A percentile compares a stretch with the other conserved stretches of the same genome.
Evolutionary conservation across 2,113 vertebrate species (phyloP).

Genomic region (Trichomycterus rosablanca): DNA sequence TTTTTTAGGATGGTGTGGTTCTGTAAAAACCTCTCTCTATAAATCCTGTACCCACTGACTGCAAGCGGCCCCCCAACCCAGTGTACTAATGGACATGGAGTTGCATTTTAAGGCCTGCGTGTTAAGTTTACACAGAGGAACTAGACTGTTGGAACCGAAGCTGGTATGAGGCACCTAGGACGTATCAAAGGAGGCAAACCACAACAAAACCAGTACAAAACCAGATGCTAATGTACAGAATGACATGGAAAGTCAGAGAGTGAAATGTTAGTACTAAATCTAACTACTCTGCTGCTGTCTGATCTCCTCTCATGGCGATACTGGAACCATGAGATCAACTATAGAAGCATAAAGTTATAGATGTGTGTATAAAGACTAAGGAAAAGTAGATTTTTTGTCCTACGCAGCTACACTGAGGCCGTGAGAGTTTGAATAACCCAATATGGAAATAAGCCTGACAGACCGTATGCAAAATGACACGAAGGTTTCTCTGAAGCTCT

Average conservation of each 20-base stretch:
- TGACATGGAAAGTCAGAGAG: conserved; percentile 9
- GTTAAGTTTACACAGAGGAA: conserved; percentile 34
- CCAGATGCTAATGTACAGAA: conserved; percentile 19
- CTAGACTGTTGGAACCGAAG: not conserved
- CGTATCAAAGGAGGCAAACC: conserved; percentile 23
- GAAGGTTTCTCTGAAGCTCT: not conserved
- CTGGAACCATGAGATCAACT: conserved; percentile 20
- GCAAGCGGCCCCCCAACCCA: not conserved
- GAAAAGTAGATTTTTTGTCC: not conserved
- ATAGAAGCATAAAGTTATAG: conserved; percentile 4
- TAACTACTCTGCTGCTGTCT: conserved; percentile 24
- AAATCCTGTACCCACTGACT: conserved; percentile 1
- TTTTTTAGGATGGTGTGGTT: no score
- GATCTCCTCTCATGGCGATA: conserved; percentile 17
- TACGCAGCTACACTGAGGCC: not conserved
- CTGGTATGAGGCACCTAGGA: not conserved
- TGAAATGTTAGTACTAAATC: conserved; percentile 15
- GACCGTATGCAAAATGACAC: conserved; percentile 13
- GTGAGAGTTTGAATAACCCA: conserved; percentile 12
- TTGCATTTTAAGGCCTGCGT: conserved; percentile 31
- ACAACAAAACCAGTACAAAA: conserved; percentile 34
- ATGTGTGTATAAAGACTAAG: not conserved
- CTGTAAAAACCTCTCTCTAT: conserved; percentile 2
- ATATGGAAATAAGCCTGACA: conserved; percentile 19
- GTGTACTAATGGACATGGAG: conserved; percentile 20